Evolutionary conservation across 2,113 vertebrate species (phyloP), one percentile per base, ranked within the genome.

Genomic region (Lanius ludovicianus): DNA sequence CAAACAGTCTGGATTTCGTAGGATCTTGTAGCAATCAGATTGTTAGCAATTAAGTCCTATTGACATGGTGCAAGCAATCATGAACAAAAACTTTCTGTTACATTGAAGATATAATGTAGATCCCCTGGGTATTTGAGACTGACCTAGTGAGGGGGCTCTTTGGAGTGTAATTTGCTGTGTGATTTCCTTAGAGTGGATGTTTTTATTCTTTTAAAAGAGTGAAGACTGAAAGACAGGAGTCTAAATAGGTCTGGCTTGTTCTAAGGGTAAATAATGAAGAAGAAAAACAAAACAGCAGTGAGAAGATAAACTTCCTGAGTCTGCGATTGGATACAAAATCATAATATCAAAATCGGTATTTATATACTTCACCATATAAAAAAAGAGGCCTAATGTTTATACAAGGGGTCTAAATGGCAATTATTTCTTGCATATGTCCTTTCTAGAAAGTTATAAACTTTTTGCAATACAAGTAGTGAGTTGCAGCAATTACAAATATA

Each of bases 261-360:
- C 21, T 52, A n/a, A 77, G 31, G 6, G 19, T 21, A 62, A 73
- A 28, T 7, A 39, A 18, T 10, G 50, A 46, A 44, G 30, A 39
- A n/a, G 18, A 44, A 8, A 60, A 11, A 10, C 9, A 55, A 79
- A 74, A 49, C 25, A 5, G 12, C 10, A 33, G 5, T 49, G 24
- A 74, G 21, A 59, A 28, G 59, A 59, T 44, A 44, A 60, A 13
- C 7, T 70, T 64, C 8, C 24, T 65, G 16, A n/a, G 8, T n/a
- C 25, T 27, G 6, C 4, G 3, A 37, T 11, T 70, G 13, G n/a
- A 70, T 56, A 49, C 13, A 21, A 84, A 56, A 35, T 22, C 2
- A 47, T 41, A 68, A 52, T 11, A 52, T 5, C 5, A 13, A 44
- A 19, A 33, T 56, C 0, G 0, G 1, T 46, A 33, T 74, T 53